These are phyloP conservation scores for Brachynemurus nebulosus DNA, from an alignment of 2,888 invertebrate genomes.

Conservation along the genomic window DNA sequence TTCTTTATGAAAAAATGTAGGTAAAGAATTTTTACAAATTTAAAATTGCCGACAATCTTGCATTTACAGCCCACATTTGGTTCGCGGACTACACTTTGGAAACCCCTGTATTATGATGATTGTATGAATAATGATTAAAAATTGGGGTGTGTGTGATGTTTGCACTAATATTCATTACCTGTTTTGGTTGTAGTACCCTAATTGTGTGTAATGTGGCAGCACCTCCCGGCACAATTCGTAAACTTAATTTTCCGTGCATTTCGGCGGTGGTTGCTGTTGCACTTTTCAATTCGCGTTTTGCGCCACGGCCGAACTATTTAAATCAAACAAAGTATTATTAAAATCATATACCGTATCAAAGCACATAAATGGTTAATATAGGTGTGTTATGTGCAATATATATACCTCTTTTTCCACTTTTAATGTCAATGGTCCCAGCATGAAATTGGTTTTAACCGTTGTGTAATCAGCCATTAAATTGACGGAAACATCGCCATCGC, in stretches of 20 bases:
- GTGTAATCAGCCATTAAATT: constrained; percentile 67
- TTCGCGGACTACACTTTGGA: too few species aligned
- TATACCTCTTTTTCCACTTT: constrained; percentile 62
- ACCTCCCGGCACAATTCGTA: constrained; percentile 63
- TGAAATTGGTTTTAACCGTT: constrained; percentile 69
- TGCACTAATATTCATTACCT: constrained; percentile 49
- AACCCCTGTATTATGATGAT: too few species aligned
- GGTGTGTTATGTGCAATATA: background rate
- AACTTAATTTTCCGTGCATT: constrained; percentile 66
- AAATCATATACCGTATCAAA: background rate
- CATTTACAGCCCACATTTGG: too few species aligned
- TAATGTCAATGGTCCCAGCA: constrained; percentile 62
- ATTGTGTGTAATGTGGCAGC: constrained; percentile 74
- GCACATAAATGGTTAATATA: background rate
- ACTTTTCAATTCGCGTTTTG: constrained; percentile 67
- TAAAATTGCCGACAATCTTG: too few species aligned
- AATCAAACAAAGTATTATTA: constrained; percentile 19
- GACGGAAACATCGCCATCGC: constrained; percentile 68
- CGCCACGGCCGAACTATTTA: constrained; percentile 61
- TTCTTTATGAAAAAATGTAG: too few species aligned
- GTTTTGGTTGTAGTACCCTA: constrained; percentile 74
- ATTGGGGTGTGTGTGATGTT: too few species aligned
- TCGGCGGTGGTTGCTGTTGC: constrained; percentile 80
- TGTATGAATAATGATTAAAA: too few species aligned
- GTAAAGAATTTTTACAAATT: too few species aligned